Percentiles rank a stretch among this genome's conserved stretches.
These are phyloP conservation scores for Bactericera cockerelli DNA, from an alignment of 1,140 invertebrate genomes.

Conservation along the genomic window DNA sequence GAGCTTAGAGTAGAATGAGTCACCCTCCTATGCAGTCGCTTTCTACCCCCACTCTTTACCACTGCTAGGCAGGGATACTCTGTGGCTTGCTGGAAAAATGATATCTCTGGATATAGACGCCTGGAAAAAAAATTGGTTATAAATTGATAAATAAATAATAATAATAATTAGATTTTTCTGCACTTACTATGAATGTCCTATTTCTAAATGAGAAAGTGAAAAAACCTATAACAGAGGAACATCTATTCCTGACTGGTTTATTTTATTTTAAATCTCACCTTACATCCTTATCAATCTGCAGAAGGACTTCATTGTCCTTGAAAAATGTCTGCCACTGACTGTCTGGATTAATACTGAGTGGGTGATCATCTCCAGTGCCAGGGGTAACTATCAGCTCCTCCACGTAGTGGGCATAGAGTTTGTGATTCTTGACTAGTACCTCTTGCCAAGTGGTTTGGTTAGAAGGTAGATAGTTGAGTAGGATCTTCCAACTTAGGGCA, in stretches of 20 bases:
- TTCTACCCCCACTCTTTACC: slow-evolving; percentile 52
- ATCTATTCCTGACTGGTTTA: no score
- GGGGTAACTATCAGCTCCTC: slow-evolving; percentile 71
- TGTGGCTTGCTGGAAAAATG: slow-evolving; percentile 88
- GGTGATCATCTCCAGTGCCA: slow-evolving; percentile 59
- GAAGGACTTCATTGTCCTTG: slow-evolving; percentile 88
- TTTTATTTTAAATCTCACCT: no score
- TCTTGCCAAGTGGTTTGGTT: slow-evolving; percentile 44
- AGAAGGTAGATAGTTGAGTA: slow-evolving; percentile 65
- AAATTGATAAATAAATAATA: no score
- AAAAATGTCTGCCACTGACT: slow-evolving; percentile 89
- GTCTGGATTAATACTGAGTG: slow-evolving; percentile 81
- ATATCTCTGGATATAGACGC: slow-evolving; percentile 87
- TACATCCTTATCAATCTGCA: slow-evolving; percentile 96
- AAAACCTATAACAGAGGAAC: no score
- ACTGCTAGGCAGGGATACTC: slow-evolving; percentile 65
- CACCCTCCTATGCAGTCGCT: slow-evolving; percentile 71
- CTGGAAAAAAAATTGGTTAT: slow-evolving; percentile 28
- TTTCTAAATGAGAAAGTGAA: no score
- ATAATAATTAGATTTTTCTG: no score
- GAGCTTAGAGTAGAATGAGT: slow-evolving; percentile 70
- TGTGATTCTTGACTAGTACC: slow-evolving; percentile 48
- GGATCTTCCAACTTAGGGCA: slow-evolving; percentile 62
- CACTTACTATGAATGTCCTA: no score
- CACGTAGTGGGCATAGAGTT: slow-evolving; percentile 69